Base-by-base conservation (phyloP, 2,888 invertebrate species). In the Drosophila leonis region DNA sequence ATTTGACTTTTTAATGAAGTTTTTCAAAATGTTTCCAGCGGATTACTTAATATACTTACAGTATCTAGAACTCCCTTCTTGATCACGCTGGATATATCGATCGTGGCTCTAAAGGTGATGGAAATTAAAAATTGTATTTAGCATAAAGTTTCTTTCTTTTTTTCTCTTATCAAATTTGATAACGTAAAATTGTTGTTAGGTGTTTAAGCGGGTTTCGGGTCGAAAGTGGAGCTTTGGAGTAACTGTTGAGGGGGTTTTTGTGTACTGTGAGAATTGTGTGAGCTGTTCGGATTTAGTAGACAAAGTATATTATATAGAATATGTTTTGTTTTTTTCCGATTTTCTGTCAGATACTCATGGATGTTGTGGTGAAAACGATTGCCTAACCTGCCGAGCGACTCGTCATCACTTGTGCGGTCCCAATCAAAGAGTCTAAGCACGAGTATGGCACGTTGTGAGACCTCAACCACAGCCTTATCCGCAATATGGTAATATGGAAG, bases 321-420 rank as follows among this genome's bases (percentile, higher is more conserved):
- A 46, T 63, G 46, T 42, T 44, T 33, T 52, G 24, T 48, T 15
- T 29, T 48, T 5, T 46, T 27, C 7, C 48, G 27, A 18, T 62
- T 51, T 54, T 64, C 52, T 29, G 39, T 68, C 35, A 51, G 24
- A 41, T 54, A 63, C 46, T 68, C 63, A 62, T 52, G 65, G 39
- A 64, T 24, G 24, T 39, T 70, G 70, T 48, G 65, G 61, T 49
- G 46, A 48, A 67, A 80, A 54, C 60, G 61, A 61, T 83, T 72
- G 75, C 80, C 95, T 94, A 94, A 97, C 97, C 98, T 97, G 95
- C 98, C 98, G 90, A 98, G 95, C 90, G 96, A 95, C 94, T 98
- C 98, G 94, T 98, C 98, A 93, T 96, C 95, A 92, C 96, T 97
- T 87, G 97, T 96, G 91, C 96, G 96, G 94, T 98, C 98, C 95